Percentiles rank a stretch among this genome's conserved stretches.
Conservation (phyloP, 1,140 invertebrate species). For the Drosophila micromelanica region DNA sequence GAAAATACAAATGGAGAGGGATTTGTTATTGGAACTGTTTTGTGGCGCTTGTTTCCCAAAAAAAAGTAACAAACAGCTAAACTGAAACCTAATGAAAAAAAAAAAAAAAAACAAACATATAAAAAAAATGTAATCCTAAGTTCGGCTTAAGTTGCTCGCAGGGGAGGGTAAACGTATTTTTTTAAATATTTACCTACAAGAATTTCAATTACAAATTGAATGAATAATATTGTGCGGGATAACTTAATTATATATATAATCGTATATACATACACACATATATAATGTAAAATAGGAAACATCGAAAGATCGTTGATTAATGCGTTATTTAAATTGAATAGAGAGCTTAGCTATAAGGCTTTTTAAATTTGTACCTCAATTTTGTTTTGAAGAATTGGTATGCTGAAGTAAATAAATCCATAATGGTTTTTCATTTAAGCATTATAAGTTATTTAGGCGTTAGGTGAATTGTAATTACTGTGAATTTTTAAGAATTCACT, state of each 20-base stretch:
- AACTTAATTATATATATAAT: conserved; percentile 21
- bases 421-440: conserved; percentile 60
- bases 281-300: conserved; percentile 45
- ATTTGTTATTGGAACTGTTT: conserved; percentile 43
- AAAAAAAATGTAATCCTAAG: conserved; percentile 31
- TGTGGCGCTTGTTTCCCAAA: conserved; percentile 4
- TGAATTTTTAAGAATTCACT: no score
- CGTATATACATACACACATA: conserved; percentile 22
- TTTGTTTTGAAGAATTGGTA: conserved; percentile 76
- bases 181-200: conserved; percentile 43
- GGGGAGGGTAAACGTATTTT: conserved; percentile 30
- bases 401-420: conserved; percentile 76
- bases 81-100: conserved; percentile 10
- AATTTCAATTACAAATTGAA: conserved; percentile 50
- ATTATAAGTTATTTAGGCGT: neutral
- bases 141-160: conserved; percentile 37
- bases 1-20: conserved; percentile 16
- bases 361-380: conserved; percentile 79
- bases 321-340: conserved; percentile 73
- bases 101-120: conserved; percentile 9
- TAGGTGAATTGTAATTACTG: no score
- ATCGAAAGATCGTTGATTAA: conserved; percentile 64
- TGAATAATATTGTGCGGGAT: conserved; percentile 20
- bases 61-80: conserved; percentile 2
- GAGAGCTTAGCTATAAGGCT: conserved; percentile 66